phyloP scores from a whole-genome alignment of 2,113 vertebrate genomes.

The Sinocyclocheilus anshuiensis region DNA sequence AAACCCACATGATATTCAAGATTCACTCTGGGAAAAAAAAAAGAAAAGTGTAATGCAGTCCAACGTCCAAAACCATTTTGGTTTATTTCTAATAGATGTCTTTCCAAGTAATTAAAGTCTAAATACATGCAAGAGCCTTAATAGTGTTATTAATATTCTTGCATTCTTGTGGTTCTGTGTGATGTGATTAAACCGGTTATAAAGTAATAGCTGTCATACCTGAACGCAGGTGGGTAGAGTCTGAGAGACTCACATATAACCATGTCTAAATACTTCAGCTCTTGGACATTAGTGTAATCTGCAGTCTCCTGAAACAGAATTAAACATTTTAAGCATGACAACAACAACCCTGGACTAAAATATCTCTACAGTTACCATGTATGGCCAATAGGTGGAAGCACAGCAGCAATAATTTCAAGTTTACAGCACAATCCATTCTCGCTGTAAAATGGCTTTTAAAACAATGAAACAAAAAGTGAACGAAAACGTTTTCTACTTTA shows the following conservation, averaged over 20 bases:
- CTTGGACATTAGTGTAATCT: constrained; percentile 82
- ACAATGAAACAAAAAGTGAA: neutral
- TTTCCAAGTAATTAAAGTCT: no score
- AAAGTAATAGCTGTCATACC: constrained; percentile 68
- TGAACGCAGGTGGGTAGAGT: constrained; percentile 92
- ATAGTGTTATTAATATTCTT: no score
- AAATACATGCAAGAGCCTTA: no score
- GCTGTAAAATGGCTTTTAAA: neutral
- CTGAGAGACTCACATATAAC: constrained; percentile 87
- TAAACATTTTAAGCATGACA: constrained; percentile 35
- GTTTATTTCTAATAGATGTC: neutral
- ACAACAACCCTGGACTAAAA: neutral
- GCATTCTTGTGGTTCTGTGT: neutral
- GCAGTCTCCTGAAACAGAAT: constrained; percentile 74
- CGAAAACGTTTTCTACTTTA: neutral
- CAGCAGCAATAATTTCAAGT: constrained; percentile 18
- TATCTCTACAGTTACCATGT: neutral
- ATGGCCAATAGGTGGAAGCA: constrained; percentile 48
- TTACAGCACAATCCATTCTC: neutral
- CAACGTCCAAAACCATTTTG: neutral
- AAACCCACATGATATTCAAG: neutral
- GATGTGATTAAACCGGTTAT: neutral
- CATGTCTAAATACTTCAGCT: constrained; percentile 93
- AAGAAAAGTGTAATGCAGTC: neutral
- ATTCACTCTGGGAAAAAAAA: neutral